Percentiles rank a stretch among this genome's conserved stretches.
Evolutionary conservation across 2,888 invertebrate species (phyloP).

Genomic region (Ectemnius cavifrons): DNA sequence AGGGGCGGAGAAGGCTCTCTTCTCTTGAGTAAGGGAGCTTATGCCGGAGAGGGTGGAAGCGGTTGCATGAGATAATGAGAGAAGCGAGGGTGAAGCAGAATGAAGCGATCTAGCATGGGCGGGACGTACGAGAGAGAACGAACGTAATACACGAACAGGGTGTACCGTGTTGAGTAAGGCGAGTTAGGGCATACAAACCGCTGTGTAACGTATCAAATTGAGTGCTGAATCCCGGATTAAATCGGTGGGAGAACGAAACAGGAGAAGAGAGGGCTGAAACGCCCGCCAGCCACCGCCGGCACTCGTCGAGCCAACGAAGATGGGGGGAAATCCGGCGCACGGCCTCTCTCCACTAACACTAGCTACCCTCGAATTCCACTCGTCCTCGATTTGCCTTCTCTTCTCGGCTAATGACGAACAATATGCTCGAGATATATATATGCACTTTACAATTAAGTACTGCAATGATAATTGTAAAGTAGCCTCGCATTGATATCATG

Average conservation of each 20-base stretch:
- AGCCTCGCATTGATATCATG: too few relatives aligned
- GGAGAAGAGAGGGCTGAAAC: constrained; percentile 42
- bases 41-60: constrained; percentile 16
- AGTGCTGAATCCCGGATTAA: constrained; percentile 78
- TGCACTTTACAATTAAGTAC: not conserved
- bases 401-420: not conserved
- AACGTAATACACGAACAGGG: constrained; percentile 57
- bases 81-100: constrained; percentile 50
- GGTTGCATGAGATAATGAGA: constrained; percentile 51
- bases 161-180: constrained; percentile 61
- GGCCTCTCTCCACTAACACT: constrained; percentile 33
- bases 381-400: constrained; percentile 3
- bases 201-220: constrained; percentile 76
- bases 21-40: too few relatives aligned
- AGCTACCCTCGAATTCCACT: constrained; percentile 2
- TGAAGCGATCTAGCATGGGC: constrained; percentile 55
- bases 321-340: constrained; percentile 44
- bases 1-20: constrained; percentile 13
- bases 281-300: constrained; percentile 17
- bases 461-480: not conserved
- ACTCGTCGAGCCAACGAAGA: constrained; percentile 51
- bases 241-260: constrained; percentile 63
- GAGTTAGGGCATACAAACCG: constrained; percentile 70
- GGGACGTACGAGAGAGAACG: constrained; percentile 36
- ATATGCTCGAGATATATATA: not conserved